Base-by-base conservation (phyloP, 2,888 invertebrate genomes). In the Lycophotia porphyrea region DNA sequence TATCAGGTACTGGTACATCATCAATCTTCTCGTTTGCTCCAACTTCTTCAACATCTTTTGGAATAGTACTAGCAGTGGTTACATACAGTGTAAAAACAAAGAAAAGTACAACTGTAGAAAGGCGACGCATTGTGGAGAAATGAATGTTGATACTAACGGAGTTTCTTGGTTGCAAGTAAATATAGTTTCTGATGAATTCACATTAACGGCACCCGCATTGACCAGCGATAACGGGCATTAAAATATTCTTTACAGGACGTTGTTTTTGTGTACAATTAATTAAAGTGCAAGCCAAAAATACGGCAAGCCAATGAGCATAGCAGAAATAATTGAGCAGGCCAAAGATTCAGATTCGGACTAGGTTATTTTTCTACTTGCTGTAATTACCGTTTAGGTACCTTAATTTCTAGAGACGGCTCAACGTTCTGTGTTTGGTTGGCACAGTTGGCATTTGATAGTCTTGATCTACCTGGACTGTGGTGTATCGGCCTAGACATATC, bases 191-290 rank as follows among this genome's bases (percentile, higher is more conserved):
- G 86, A 82, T 74, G 55, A 69, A 72, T 39, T 69, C 76, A 65
- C 67, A 77, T 69, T 82, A 77, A 85, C 85, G 72, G 85, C 78
- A 83, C 83, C 82, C 86, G 82, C 82, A 83, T 85, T 74, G 74
- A 85, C 83, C 78, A 72, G 61, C n/a, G 74, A 74, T 85, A 85
- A 72, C 82, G 82, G 68, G 49, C 52, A 2, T 36, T 36, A 69
- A 85, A 72, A 78, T 84, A 84, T 82, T 80, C 76, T 15, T 36
- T 68, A 82, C 70, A 85, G 85, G 82, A 52, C 71, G 82, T 85
- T 82, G 73, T 73, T 82, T 82, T 84, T 69, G 13, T 44, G 36
- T 42, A 15, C 24, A 18, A 24, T 36, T 67, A 11, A 44, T 44
- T 42, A 42, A 81, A 34, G 13, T 21, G 68, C 5, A n/a, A 5